Evolutionary conservation across 1,140 invertebrate species (phyloP), one percentile per base, ranked within the genome.

Genomic region (Leptestheria dahalacensis): DNA sequence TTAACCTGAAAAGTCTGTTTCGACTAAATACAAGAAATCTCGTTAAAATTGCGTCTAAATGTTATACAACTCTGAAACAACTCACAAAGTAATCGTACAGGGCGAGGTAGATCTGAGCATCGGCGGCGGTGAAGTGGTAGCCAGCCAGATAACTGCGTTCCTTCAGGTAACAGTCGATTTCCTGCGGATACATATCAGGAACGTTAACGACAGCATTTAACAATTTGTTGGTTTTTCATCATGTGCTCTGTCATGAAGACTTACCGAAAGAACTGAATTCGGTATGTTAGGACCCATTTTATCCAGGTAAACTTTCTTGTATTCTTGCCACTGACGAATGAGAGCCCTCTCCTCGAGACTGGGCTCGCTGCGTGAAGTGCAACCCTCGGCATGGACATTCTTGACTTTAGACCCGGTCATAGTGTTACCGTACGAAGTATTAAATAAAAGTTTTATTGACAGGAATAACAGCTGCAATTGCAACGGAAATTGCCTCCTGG

Each of bases 291-390:
- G 28, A 20, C 51, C 29, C 3, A 60, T n/a, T 23, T 28, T 24
- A 29, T 60, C 58, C 28, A 60, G 41, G 9, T 28, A 48, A 33
- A 60, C 58, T 60, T 60, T 60, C 20, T 29, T 52, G 28, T 60
- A 60, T 29, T 60, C 58, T 11, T 33, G 28, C 58, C 58, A 60
- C 52, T 60, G 58, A 21, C 58, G 58, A 18, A 60, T 33, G 1
- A 51, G 12, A 2, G 58, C 58, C 29, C 52, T 23, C 41, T 60
- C 49, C 23, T 60, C 48, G 21, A 60, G 26, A 29, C 23, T 60
- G 3, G 24, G 10, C 10, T 2, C 24, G 26, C 25, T 28, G 33
- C 33, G 33, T 41, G n/a, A n/a, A n/a, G n/a, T n/a, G n/a, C n/a
- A n/a, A n/a, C n/a, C n/a, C n/a, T n/a, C n/a, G n/a, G n/a, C n/a